Evolutionary conservation across 2,888 invertebrate genomes (phyloP).

Genomic region (Tinea trinotella): DNA sequence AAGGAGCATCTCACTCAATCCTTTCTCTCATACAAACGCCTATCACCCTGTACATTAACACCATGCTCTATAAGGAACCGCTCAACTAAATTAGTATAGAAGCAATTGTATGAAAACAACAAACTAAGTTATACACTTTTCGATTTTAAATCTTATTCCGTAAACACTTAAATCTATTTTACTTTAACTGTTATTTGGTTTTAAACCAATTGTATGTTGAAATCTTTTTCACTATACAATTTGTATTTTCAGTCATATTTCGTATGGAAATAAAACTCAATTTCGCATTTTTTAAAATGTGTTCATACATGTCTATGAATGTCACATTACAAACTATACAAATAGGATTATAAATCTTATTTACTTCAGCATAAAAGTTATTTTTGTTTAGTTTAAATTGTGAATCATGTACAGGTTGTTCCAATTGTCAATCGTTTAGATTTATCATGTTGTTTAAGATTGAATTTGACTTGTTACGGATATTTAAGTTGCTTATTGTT

Average conservation of each 20-base stretch:
- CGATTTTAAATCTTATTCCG: too few relatives aligned
- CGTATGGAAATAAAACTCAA: too few relatives aligned
- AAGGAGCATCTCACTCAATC: slow-evolving; percentile 45
- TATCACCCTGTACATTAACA: slow-evolving; percentile 62
- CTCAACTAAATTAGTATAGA: slow-evolving; percentile 58
- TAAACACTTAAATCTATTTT: too few relatives aligned
- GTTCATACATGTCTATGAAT: too few relatives aligned
- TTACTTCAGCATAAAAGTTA: not conserved
- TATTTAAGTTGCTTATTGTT: not conserved
- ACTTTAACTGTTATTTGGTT: too few relatives aligned
- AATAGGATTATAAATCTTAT: not conserved
- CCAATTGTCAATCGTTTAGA: slow-evolving; percentile 21
- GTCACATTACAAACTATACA: not conserved
- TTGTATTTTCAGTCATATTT: too few relatives aligned
- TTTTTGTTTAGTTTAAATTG: not conserved
- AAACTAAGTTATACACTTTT: too few relatives aligned
- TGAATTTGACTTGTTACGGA: slow-evolving; percentile 1
- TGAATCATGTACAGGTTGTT: not conserved
- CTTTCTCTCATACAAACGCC: slow-evolving; percentile 67
- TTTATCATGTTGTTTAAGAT: slow-evolving; percentile 41
- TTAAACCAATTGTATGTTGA: too few relatives aligned
- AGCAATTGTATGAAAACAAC: slow-evolving; percentile 66
- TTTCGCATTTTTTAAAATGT: too few relatives aligned
- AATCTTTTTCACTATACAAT: too few relatives aligned
- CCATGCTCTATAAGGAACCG: slow-evolving; percentile 64